Conservation (phyloP, 2,888 invertebrate genomes). For the Lycophotia porphyrea region DNA sequence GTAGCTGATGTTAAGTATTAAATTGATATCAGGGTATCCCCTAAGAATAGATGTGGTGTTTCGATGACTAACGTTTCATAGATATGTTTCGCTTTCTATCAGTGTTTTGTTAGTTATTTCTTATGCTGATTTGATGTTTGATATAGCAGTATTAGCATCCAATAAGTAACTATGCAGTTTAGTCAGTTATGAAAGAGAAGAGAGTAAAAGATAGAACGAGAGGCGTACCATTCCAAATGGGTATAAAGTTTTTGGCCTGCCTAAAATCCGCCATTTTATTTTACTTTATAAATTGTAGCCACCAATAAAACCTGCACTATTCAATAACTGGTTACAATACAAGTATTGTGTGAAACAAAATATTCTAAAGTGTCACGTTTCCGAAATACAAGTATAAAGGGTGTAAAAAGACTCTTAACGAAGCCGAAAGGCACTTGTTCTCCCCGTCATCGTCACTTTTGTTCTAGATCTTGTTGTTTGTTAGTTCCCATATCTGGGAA, state of each 20-base stretch:
- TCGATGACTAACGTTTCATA: constrained; percentile 73
- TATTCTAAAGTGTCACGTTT: background rate
- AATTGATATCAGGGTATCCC: constrained; percentile 90
- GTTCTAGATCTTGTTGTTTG: too few relatives aligned
- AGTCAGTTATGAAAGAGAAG: background rate
- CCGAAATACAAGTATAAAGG: too few relatives aligned
- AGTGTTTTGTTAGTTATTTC: background rate
- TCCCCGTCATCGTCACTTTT: too few relatives aligned
- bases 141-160: background rate
- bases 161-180: background rate
- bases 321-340: too few relatives aligned
- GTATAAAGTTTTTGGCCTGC: background rate
- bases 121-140: background rate
- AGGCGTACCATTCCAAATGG: background rate
- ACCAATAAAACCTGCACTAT: background rate
- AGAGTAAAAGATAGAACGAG: background rate
- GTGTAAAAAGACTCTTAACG: too few relatives aligned
- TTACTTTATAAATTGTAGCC: background rate
- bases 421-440: too few relatives aligned
- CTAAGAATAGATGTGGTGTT: constrained; percentile 77
- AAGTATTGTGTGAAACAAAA: background rate
- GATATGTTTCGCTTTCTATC: background rate
- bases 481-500: too few relatives aligned
- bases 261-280: background rate
- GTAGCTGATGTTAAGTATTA: constrained; percentile 81